Evolutionary conservation across 92 coral and sea anemone genomes (phyloP), one percentile per base, ranked within the genome.

Genomic region (Phenganax stokvisi): DNA sequence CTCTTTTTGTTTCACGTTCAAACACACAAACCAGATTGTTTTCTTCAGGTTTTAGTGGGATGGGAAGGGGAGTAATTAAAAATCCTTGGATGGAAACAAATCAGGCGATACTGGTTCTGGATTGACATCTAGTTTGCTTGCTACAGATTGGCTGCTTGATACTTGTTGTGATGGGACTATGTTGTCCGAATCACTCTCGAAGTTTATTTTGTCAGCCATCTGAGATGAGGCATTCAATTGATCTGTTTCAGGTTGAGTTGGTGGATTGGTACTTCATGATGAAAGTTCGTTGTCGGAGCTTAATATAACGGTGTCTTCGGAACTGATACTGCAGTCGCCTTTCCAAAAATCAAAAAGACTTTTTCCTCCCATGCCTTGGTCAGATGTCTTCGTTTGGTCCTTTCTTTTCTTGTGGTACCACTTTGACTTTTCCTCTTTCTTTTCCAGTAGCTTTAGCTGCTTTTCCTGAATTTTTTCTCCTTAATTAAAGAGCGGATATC

Each of bases 351-450:
- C 77, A 12, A 6, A 0, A 9, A 72, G 56, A 52, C 10, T 16
- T 12, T 72, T 29, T 25, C 57, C 77, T 72, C 51, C 2, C 57
- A 2, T 72, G 16, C 56, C 58, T 12, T 54, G 44, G 9, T 72
- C 9, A 16, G 77, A 16, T 0, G 58, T 9, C 79, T 74, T 57
- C 66, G 81, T n/a, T 82, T 88, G 62, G 80, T 58, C 60, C 78
- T 55, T 80, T 81, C 82, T 70, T 67, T 56, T 75, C 51, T 82
- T 67, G 86, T 80, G 59, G 65, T 60, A 72, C 80, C 79, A 29
- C 66, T 29, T 71, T 72, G 68, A 73, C 61, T 73, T 74, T 82
- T 29, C 16, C 54, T 71, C 37, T 58, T 51, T 60, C 57, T 78
- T 57, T 29, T 52, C 74, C 60, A 54, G 30, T 16, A 27, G 71